Percentiles rank a stretch among this genome's conserved stretches.
These are phyloP conservation scores for Anolis apletophallus DNA, from an alignment of 2,797 vertebrate species.

Conservation along the genomic window DNA sequence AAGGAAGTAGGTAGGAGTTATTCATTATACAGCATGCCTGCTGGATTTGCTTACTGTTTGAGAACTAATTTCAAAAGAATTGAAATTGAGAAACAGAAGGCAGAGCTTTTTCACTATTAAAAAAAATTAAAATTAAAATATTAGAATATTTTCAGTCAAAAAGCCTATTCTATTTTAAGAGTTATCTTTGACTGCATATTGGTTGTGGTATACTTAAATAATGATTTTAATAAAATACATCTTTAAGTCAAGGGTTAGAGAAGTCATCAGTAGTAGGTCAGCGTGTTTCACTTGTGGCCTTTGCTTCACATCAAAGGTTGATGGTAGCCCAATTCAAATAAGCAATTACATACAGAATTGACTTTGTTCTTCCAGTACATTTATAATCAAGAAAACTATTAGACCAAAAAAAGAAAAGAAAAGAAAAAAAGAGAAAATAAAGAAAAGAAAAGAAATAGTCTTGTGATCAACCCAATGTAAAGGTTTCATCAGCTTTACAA, in stretches of 20 bases:
- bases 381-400: slow-evolving; percentile 76
- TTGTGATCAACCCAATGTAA: slow-evolving; percentile 73
- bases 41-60: slow-evolving; percentile 59
- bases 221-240: slow-evolving; percentile 87
- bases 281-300: slow-evolving; percentile 73
- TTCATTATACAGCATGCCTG: slow-evolving; percentile 49
- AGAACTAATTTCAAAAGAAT: slow-evolving; percentile 56
- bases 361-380: slow-evolving; percentile 74
- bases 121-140: slow-evolving; percentile 72
- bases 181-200: slow-evolving; percentile 81
- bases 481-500: slow-evolving; percentile 77
- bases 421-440: slow-evolving; percentile 69
- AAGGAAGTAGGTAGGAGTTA: slow-evolving; percentile 56
- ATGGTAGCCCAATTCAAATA: slow-evolving; percentile 72
- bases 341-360: slow-evolving; percentile 68
- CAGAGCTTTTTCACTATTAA: slow-evolving; percentile 61
- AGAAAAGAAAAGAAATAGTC: slow-evolving; percentile 65
- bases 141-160: slow-evolving; percentile 78
- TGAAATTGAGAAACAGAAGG: slow-evolving; percentile 69
- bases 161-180: slow-evolving; percentile 81
- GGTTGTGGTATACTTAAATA: slow-evolving; percentile 85
- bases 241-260: slow-evolving; percentile 83
- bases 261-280: slow-evolving; percentile 87
- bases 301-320: slow-evolving; percentile 70
- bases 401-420: slow-evolving; percentile 73